phyloP scores from a whole-genome alignment of 2,113 vertebrate genomes.

The Himantopus leucocephalus region DNA sequence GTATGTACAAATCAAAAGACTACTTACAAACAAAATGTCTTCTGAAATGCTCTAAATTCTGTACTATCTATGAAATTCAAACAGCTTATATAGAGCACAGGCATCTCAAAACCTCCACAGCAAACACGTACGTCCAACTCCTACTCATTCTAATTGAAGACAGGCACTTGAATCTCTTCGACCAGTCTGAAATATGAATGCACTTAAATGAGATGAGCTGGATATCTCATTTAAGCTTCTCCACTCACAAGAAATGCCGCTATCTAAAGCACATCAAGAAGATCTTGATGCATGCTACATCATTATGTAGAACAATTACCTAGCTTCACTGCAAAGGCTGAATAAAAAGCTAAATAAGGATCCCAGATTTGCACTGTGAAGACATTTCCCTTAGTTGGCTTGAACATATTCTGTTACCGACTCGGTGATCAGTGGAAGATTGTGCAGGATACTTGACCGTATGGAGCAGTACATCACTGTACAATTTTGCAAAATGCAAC shows the following conservation, averaged over 20 bases:
- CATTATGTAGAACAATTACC: slow-evolving; percentile 51
- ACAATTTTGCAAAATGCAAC: neutral
- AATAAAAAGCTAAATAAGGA: slow-evolving; percentile 23
- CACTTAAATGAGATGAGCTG: slow-evolving; percentile 41
- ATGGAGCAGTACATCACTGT: neutral
- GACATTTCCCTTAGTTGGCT: neutral
- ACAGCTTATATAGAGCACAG: neutral
- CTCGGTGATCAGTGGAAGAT: neutral
- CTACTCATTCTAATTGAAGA: slow-evolving; percentile 20
- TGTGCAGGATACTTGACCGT: neutral
- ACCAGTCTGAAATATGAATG: slow-evolving; percentile 34
- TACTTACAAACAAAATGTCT: neutral
- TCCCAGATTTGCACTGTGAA: neutral
- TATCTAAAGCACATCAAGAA: slow-evolving; percentile 9
- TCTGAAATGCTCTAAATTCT: neutral
- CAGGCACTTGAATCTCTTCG: slow-evolving; percentile 1
- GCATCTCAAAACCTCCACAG: neutral
- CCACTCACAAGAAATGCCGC: slow-evolving; percentile 4
- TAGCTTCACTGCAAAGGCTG: neutral
- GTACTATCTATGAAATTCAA: neutral
- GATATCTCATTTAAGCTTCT: slow-evolving; percentile 25
- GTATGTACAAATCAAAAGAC: neutral
- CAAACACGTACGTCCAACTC: neutral
- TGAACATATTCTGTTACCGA: neutral
- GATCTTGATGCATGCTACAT: slow-evolving; percentile 12